phyloP scores from a whole-genome alignment of 1,140 invertebrate genomes.

The Dinoponera quadriceps region DNA sequence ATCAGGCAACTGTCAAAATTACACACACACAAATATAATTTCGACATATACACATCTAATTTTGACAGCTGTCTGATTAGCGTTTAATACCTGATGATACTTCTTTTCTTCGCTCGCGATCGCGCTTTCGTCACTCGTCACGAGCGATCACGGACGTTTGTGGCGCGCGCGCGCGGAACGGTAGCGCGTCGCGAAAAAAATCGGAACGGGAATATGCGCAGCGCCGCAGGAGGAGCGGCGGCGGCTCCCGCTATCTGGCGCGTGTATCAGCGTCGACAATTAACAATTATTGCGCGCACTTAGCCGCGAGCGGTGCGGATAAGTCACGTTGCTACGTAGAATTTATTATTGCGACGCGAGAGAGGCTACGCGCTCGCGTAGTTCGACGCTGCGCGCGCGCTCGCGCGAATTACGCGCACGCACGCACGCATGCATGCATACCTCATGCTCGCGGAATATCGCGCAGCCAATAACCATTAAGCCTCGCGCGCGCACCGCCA shows the following conservation, averaged over 20 bases:
- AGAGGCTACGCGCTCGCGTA: background rate
- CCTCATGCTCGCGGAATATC: conserved; percentile 71
- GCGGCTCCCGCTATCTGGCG: conserved; percentile 56
- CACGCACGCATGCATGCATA: conserved; percentile 1
- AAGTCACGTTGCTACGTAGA: conserved; percentile 82
- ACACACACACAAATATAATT: too few species aligned
- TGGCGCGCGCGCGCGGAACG: too few species aligned
- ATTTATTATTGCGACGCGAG: conserved; percentile 80
- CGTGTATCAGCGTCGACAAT: conserved; percentile 76
- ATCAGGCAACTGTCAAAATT: too few species aligned
- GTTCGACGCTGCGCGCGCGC: conserved; percentile 15
- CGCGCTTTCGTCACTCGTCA: conserved; percentile 57
- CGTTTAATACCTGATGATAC: too few species aligned
- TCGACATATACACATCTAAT: too few species aligned
- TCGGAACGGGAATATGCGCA: conserved; percentile 14
- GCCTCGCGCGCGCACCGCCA: conserved; percentile 61
- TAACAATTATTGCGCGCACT: conserved; percentile 80
- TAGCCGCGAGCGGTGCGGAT: conserved; percentile 71
- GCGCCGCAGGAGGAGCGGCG: conserved; percentile 31
- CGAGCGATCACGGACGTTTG: conserved; percentile 52
- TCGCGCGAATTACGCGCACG: conserved; percentile 36
- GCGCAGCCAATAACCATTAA: conserved; percentile 83
- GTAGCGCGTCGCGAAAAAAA: conserved; percentile 61
- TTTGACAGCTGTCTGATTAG: too few species aligned
- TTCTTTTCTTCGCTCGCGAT: background rate